Evolutionary conservation across 2,797 vertebrate species (phyloP).

Genomic region (Intellagama lesueurii): DNA sequence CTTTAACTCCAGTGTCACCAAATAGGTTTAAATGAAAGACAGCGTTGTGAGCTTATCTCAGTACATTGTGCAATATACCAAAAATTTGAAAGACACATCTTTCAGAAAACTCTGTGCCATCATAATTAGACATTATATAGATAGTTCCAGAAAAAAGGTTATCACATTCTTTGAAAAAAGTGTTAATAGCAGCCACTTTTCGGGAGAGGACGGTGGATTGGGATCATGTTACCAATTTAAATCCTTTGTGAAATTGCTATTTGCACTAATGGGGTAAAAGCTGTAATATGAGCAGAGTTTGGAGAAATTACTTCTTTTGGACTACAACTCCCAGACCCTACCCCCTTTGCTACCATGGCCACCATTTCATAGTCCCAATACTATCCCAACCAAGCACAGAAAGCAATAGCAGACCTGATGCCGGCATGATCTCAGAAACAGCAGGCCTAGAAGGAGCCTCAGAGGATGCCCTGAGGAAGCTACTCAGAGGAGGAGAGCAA

Average conservation of each 20-base stretch:
- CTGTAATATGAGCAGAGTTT: background rate
- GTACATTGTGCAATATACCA: background rate
- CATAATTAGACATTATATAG: background rate
- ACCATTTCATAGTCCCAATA: background rate
- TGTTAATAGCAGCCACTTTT: background rate
- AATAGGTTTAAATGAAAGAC: slow-evolving; percentile 12
- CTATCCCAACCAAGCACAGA: background rate
- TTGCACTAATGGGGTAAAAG: background rate
- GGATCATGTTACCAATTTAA: background rate
- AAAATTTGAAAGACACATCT: background rate
- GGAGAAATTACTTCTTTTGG: background rate
- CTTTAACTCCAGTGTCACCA: background rate
- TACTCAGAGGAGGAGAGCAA: no score
- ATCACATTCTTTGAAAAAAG: background rate
- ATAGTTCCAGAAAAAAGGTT: background rate
- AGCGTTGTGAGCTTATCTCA: background rate
- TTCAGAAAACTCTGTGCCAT: background rate
- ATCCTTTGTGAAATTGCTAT: background rate
- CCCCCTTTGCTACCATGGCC: background rate
- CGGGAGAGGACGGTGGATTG: background rate
- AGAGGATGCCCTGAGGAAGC: no score
- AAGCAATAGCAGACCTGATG: no score
- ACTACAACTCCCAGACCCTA: background rate
- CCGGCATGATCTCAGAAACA: no score
- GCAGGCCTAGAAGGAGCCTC: no score